phyloP scores from a whole-genome alignment of 1,140 invertebrate genomes.

The Zaprionus davidi region DNA sequence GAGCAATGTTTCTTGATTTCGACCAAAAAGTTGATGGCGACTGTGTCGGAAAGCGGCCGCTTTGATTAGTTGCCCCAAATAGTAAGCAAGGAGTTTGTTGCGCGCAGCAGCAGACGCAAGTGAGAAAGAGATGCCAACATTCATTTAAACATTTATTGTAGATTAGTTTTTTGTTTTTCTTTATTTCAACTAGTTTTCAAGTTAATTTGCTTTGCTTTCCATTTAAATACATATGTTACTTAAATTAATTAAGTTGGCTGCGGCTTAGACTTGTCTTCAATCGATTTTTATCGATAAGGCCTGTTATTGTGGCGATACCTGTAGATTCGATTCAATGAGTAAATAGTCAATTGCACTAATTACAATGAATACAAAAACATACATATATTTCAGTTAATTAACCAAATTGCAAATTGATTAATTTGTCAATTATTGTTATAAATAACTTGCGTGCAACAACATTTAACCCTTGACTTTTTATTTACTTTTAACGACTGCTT shows the following conservation, averaged over 20 bases:
- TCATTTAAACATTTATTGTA: background rate
- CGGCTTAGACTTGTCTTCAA: background rate
- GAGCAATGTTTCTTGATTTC: conserved; percentile 74
- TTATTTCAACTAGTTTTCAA: too few relatives aligned
- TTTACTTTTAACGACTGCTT: background rate
- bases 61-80: conserved; percentile 34
- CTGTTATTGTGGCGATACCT: background rate
- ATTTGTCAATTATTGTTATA: background rate
- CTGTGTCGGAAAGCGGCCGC: conserved; percentile 16
- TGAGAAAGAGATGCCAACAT: background rate
- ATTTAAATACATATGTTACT: too few relatives aligned
- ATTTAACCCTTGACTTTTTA: background rate
- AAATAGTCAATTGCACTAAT: too few relatives aligned
- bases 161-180: background rate
- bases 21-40: background rate
- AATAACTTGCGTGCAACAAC: background rate
- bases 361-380: background rate
- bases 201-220: too few relatives aligned
- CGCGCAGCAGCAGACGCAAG: background rate
- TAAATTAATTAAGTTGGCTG: too few relatives aligned
- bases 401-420: background rate
- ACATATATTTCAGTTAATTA: background rate
- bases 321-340: too few relatives aligned
- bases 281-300: background rate
- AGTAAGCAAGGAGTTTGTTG: conserved; percentile 8